These are phyloP conservation scores for Criorhina ranunculi DNA, from an alignment of 2,888 invertebrate genomes.

Conservation along the genomic window DNA sequence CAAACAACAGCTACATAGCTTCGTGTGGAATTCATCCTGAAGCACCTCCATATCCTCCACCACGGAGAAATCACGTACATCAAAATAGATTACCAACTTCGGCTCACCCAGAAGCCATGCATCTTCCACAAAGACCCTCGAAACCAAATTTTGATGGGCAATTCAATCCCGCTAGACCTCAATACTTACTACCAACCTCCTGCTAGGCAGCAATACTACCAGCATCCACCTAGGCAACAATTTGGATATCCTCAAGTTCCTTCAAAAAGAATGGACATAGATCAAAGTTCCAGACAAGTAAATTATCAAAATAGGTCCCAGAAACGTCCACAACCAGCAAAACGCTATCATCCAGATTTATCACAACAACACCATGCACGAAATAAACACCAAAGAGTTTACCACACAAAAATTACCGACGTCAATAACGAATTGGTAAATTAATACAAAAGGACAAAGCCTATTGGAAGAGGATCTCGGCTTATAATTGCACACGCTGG, in stretches of 20 bases:
- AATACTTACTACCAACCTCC: not conserved
- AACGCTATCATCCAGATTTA: not conserved
- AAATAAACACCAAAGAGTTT: not conserved
- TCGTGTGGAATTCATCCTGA: not conserved
- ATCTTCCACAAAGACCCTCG: too few species aligned
- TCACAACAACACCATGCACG: not conserved
- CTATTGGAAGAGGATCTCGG: too few species aligned
- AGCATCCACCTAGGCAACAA: not conserved
- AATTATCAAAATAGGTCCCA: slow-evolving; percentile 1
- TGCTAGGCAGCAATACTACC: not conserved
- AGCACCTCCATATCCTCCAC: not conserved
- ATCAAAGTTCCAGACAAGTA: not conserved
- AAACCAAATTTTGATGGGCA: too few species aligned
- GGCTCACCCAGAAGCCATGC: too few species aligned
- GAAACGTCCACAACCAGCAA: not conserved
- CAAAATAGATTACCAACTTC: too few species aligned
- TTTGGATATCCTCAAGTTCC: not conserved
- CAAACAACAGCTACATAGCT: not conserved
- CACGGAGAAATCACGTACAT: not conserved
- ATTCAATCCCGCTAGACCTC: too few species aligned
- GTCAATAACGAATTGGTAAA: not conserved
- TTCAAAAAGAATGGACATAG: not conserved
- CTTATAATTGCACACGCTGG: too few species aligned
- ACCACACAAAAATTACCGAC: not conserved
- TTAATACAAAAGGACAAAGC: too few species aligned